These are phyloP conservation scores for Atta texana DNA, from an alignment of 1,140 invertebrate genomes.

Conservation along the genomic window DNA sequence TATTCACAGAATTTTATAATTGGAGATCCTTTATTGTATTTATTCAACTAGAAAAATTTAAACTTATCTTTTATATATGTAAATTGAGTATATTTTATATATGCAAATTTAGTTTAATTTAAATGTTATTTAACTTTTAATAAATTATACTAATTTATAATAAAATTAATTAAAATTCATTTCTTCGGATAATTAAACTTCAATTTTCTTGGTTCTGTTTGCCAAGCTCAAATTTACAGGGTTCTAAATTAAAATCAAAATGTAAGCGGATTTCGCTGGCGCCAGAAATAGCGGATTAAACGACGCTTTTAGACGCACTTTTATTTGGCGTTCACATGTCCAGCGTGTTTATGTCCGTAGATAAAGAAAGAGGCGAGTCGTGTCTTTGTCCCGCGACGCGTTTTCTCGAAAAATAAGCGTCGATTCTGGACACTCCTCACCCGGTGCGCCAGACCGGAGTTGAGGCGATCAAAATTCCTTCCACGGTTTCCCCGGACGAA, in stretches of 20 bases:
- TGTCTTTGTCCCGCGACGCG: not conserved
- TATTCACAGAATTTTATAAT: not conserved
- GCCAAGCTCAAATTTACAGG: not conserved
- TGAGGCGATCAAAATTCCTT: constrained; percentile 72
- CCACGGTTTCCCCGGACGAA: constrained; percentile 69
- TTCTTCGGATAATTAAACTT: not conserved
- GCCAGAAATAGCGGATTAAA: constrained; percentile 53
- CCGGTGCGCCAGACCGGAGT: constrained; percentile 23
- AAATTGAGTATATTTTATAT: not conserved
- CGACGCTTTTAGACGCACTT: constrained; percentile 36
- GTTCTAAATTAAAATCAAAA: constrained; percentile 54
- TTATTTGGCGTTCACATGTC: constrained; percentile 33
- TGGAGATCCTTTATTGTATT: not conserved
- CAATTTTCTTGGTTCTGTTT: constrained; percentile 2
- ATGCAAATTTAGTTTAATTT: not conserved
- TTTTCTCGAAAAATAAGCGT: constrained; percentile 38
- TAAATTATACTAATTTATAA: not conserved
- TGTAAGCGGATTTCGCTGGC: constrained; percentile 26
- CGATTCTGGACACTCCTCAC: constrained; percentile 38
- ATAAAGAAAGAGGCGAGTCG: constrained; percentile 51
- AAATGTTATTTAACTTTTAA: not conserved
- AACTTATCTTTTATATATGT: not conserved
- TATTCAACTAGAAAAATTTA: not conserved
- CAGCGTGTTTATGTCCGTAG: constrained; percentile 50
- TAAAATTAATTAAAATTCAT: constrained; percentile 8